Percentiles rank a stretch among this genome's conserved stretches.
Conservation (phyloP, 2,888 invertebrate species). For the Thereva unica region DNA sequence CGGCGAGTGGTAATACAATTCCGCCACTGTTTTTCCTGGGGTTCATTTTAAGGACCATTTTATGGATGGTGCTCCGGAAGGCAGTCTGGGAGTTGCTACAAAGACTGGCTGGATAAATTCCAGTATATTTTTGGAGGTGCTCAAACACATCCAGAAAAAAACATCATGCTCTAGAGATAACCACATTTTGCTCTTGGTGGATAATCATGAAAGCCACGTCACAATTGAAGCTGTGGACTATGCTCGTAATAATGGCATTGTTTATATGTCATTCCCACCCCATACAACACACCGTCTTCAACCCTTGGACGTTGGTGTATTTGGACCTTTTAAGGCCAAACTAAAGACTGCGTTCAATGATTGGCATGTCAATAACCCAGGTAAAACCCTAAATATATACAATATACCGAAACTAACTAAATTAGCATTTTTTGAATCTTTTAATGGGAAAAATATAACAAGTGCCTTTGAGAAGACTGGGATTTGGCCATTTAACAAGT, state of each 20-base stretch:
- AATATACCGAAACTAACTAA: background rate
- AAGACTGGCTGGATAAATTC: conserved; percentile 48
- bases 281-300: conserved; percentile 36
- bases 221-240: conserved; percentile 47
- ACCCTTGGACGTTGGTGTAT: conserved; percentile 39
- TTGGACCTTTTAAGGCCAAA: conserved; percentile 38
- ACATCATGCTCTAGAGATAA: conserved; percentile 42
- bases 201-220: conserved; percentile 50
- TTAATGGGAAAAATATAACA: background rate
- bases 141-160: conserved; percentile 45
- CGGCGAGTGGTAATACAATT: conserved; percentile 47
- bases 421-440: background rate
- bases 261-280: conserved; percentile 40
- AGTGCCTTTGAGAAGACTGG: background rate
- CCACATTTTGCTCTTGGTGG: conserved; percentile 45
- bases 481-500: conserved; percentile 1
- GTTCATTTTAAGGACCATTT: conserved; percentile 44
- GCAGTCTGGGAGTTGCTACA: conserved; percentile 46
- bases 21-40: conserved; percentile 50
- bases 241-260: conserved; percentile 52
- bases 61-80: conserved; percentile 45
- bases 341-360: conserved; percentile 35
- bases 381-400: background rate
- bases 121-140: conserved; percentile 45
- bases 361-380: background rate